Base-by-base conservation (phyloP, 2,888 invertebrate species). In the Agrochola circellaris region DNA sequence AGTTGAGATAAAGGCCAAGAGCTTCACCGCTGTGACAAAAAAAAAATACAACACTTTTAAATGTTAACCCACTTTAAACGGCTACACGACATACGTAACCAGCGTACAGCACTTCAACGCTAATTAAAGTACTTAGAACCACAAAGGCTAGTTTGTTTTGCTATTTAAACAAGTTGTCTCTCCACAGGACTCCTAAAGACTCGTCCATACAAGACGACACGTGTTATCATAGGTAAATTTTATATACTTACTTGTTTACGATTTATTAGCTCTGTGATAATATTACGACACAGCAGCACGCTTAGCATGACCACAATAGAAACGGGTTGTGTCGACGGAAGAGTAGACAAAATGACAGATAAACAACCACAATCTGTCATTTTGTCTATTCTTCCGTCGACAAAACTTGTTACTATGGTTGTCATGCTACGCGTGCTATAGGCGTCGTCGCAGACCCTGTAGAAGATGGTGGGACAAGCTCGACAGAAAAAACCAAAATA, bases 61-160 rank as follows among this genome's bases (percentile, higher is more conserved):
- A 74, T 62, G 8, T 38, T 23, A 79, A 38, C 54, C n/a, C 9
- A 80, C 38, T 80, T 64, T 48, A 72, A 48, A 4, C 13, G 9
- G 30, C 72, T n/a, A 38, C n/a, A 2, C 62, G 13, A 30, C n/a
- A 38, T 17, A 61, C 30, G 15, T 30, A 69, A 42, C 30, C 3
- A 72, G 48, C 42, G 17, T n/a, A 73, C n/a, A 73, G 38, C 73
- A 80, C 64, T 78, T 73, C 9, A 58, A 56, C 81, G 80, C 48
- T 64, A 80, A 78, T 73, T 73, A 78, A 80, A 73, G 66, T 51
- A 82, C 66, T 77, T 61, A 69, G 23, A 45, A 58, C 82, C 83
- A 67, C 66, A 71, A 81, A 83, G 77, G 71, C 75, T 79, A 85
- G 81, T 77, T 86, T 86, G 79, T 88, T 87, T 81, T 84, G 79